These are phyloP conservation scores for Clunio marinus DNA, from an alignment of 2,888 invertebrate genomes.

Conservation along the genomic window DNA sequence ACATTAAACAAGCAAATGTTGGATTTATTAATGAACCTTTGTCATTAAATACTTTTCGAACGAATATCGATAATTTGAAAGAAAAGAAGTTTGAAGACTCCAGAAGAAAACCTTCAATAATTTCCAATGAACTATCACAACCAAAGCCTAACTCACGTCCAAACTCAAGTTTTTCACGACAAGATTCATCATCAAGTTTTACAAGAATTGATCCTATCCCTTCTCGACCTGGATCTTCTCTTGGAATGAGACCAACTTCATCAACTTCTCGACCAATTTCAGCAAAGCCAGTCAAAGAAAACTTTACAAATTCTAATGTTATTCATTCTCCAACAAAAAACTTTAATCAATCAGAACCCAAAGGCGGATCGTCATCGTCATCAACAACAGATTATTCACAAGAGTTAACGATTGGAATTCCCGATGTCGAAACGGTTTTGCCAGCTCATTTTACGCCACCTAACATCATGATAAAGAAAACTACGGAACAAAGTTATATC, in stretches of 20 bases:
- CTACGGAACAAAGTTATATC: slow-evolving; percentile 9
- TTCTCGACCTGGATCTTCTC: not conserved
- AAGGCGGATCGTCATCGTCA: not conserved
- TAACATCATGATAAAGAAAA: slow-evolving; percentile 36
- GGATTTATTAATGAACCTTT: slow-evolving; percentile 28
- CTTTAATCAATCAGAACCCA: not conserved
- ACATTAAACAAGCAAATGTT: slow-evolving; percentile 30
- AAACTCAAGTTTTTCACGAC: not conserved
- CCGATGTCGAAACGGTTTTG: slow-evolving; percentile 27
- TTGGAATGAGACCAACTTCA: not conserved
- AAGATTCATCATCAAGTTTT: not conserved
- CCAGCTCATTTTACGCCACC: slow-evolving; percentile 37
- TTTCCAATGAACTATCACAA: not conserved
- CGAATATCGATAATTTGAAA: slow-evolving; percentile 23
- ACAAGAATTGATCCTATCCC: not conserved
- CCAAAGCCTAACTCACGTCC: not conserved
- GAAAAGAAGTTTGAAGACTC: slow-evolving; percentile 25
- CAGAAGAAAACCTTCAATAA: not conserved
- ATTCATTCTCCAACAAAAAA: slow-evolving; percentile 13
- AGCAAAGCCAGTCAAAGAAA: too few species aligned
- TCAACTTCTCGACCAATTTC: not conserved
- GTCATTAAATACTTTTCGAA: slow-evolving; percentile 8
- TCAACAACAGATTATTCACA: slow-evolving; percentile 36
- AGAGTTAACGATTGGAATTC: slow-evolving; percentile 33
- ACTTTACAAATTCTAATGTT: not conserved